A percentile compares a stretch with the other conserved stretches of the same genome.
Conservation (phyloP, 2,113 vertebrate species). For the Plectropomus leopardus region DNA sequence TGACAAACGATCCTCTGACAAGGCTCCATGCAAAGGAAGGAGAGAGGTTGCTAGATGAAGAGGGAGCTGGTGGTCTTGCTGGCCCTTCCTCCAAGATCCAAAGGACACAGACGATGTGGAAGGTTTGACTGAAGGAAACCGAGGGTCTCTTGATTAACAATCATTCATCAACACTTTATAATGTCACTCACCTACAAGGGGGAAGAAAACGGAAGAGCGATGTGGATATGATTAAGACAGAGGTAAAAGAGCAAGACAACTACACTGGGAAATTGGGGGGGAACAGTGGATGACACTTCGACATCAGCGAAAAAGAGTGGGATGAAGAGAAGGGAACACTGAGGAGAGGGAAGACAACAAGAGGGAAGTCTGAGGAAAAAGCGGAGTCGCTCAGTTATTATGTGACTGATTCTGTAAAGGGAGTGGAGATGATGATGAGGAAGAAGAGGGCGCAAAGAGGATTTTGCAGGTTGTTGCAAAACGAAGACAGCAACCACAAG, state of each 20-base stretch:
- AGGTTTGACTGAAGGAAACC: conserved; percentile 25
- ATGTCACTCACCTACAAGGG: not conserved
- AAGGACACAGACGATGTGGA: conserved; percentile 37
- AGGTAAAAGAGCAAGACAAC: conserved; percentile 8
- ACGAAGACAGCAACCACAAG: conserved; percentile 13
- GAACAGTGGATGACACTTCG: conserved; percentile 29
- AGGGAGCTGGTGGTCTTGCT: conserved; percentile 14
- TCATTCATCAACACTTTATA: conserved; percentile 5
- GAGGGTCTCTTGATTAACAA: conserved; percentile 17
- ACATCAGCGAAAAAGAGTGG: conserved; percentile 38
- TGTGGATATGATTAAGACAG: not conserved
- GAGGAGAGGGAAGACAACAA: conserved; percentile 18
- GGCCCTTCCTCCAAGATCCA: conserved; percentile 49
- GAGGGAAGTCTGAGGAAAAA: conserved; percentile 24
- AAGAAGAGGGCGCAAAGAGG: conserved; percentile 22
- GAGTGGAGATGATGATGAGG: conserved; percentile 38
- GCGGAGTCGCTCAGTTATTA: conserved; percentile 43
- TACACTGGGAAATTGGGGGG: conserved; percentile 1
- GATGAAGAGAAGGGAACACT: conserved; percentile 24
- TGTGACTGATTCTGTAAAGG: conserved; percentile 45
- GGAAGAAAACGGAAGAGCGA: conserved; percentile 6
- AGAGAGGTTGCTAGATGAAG: conserved; percentile 4
- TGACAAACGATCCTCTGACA: conserved; percentile 27
- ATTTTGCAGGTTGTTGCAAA: conserved; percentile 30
- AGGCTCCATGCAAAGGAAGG: conserved; percentile 6